These are phyloP conservation scores for Nerophis lumbriciformis DNA, from an alignment of 2,113 vertebrate genomes.

Conservation along the genomic window DNA sequence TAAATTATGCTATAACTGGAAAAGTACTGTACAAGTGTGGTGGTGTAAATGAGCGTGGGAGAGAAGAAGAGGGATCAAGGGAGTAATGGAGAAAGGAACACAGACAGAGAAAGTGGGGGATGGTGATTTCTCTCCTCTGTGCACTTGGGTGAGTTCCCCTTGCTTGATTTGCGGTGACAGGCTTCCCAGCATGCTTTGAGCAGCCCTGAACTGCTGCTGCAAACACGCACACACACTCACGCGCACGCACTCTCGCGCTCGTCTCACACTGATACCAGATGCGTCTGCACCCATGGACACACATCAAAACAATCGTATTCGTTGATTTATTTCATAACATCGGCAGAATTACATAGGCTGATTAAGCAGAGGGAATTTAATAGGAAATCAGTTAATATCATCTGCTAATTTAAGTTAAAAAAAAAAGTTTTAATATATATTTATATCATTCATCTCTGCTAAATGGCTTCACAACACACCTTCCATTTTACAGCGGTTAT, in stretches of 20 bases:
- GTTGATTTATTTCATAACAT: slow-evolving; percentile 57
- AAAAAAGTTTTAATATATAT: neutral
- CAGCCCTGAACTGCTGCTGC: slow-evolving; percentile 70
- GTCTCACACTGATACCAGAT: slow-evolving; percentile 61
- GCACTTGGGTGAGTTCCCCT: slow-evolving; percentile 70
- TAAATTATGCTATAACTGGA: slow-evolving; percentile 34
- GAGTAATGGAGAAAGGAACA: slow-evolving; percentile 61
- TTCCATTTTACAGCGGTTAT: neutral
- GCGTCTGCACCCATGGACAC: slow-evolving; percentile 64
- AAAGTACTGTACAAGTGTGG: slow-evolving; percentile 35
- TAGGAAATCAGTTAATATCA: slow-evolving; percentile 18
- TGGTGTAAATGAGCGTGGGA: slow-evolving; percentile 45
- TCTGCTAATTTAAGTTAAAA: slow-evolving; percentile 12
- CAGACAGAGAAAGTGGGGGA: slow-evolving; percentile 65
- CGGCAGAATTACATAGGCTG: slow-evolving; percentile 39
- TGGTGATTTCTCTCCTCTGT: slow-evolving; percentile 67
- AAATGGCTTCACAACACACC: slow-evolving; percentile 9
- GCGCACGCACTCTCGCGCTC: slow-evolving; percentile 19
- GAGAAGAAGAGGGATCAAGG: slow-evolving; percentile 49
- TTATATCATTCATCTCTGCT: slow-evolving; percentile 2
- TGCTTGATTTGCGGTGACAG: slow-evolving; percentile 74
- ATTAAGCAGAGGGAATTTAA: slow-evolving; percentile 34
- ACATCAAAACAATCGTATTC: slow-evolving; percentile 63
- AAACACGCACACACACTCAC: slow-evolving; percentile 58
- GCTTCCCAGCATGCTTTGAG: slow-evolving; percentile 73